Base-by-base conservation (phyloP, 1,140 invertebrate genomes). In the Tyrophagus putrescentiae region DNA sequence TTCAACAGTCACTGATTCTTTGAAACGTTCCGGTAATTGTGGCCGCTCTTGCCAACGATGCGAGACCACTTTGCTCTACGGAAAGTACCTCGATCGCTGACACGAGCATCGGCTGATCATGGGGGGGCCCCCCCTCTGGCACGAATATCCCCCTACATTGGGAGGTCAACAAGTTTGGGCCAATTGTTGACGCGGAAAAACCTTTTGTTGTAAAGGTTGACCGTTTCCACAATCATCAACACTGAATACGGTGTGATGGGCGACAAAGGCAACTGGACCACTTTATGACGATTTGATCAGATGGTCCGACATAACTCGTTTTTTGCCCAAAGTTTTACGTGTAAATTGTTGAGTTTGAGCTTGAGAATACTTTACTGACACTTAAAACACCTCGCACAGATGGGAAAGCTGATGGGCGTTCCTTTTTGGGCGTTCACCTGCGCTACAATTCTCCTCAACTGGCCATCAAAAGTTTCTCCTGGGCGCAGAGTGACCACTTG, bases 191-290 rank as follows among this genome's bases (percentile, higher is more conserved):
- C 76, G 65, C 71, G 73, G 9, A 72, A 76, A 60, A 36, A 1
- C 18, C 31, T 27, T 62, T 59, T 50, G 57, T 29, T 13, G 5
- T 9, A 2, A 4, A 36, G 1, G 39, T 34, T 4, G 27, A 62
- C 25, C 63, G 85, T 80, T 80, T 85, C 41, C n/a, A n/a, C n/a
- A n/a, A 78, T 85, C 60, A 80, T 87, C 60, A 84, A 87, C 68
- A 82, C 82, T 39, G 85, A 88, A 71, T 85, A 82, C 82, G 85
- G 85, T 64, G 83, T 83, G n/a, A 84, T 87, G 69, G 85, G 85
- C 9, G 83, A 87, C 67, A 83, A 85, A 67, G 85, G 84, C 3
- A 78, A 4, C 67, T 87, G 18, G 80, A 85, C 67, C 84, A 84
- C 67, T 77, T 85, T 28, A 79, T 79, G 65, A 85, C 76, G 84